These are phyloP conservation scores for Mormyrus lacerda DNA, from an alignment of 2,113 vertebrate genomes.

Conservation along the genomic window DNA sequence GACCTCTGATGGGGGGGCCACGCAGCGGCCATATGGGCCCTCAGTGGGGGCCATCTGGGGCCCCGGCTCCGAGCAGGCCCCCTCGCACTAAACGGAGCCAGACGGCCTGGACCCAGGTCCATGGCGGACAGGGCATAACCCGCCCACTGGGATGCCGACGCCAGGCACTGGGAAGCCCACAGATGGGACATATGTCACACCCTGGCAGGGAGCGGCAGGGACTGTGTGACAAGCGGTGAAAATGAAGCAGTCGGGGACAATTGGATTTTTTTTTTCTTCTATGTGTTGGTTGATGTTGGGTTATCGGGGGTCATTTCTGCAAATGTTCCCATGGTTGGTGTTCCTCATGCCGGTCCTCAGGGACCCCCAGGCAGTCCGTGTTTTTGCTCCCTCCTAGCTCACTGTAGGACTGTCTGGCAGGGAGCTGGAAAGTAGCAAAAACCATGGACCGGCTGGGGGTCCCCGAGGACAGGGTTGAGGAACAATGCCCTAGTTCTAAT, in stretches of 20 bases:
- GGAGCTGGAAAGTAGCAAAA: not conserved
- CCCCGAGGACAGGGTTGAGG: not conserved
- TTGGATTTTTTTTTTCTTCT: not conserved
- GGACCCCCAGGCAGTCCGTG: not conserved
- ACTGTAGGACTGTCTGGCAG: not conserved
- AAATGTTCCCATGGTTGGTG: not conserved
- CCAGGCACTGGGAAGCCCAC: constrained; percentile 19
- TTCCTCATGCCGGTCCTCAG: not conserved
- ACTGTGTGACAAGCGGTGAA: not conserved
- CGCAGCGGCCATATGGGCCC: constrained; percentile 25
- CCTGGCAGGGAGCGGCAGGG: constrained; percentile 31
- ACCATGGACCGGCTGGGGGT: not conserved
- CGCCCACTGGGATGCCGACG: constrained; percentile 23
- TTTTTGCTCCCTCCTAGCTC: not conserved
- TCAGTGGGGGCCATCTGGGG: constrained; percentile 25
- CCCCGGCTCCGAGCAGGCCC: constrained; percentile 28
- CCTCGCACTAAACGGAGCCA: constrained; percentile 31
- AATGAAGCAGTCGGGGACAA: not conserved
- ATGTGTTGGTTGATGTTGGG: not conserved
- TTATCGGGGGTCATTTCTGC: not conserved
- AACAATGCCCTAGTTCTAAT: not conserved
- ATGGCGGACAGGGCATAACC: constrained; percentile 30
- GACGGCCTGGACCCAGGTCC: constrained; percentile 31
- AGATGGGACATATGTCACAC: constrained; percentile 38
- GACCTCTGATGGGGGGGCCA: not conserved